phyloP scores from a whole-genome alignment of 2,797 vertebrate genomes.

The Xerus rutilus region DNA sequence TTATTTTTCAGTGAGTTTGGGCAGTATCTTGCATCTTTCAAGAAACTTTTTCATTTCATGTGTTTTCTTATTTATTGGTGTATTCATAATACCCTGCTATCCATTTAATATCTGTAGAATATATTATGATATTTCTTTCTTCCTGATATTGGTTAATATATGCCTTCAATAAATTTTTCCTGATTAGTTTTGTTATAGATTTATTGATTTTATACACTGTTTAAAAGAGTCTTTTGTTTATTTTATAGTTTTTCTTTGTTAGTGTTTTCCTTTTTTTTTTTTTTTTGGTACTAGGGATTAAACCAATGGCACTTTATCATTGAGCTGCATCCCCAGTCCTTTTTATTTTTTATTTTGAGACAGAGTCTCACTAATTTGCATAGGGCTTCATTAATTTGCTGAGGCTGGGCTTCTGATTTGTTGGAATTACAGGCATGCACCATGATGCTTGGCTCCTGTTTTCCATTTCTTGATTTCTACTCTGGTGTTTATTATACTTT shows the following conservation, averaged over 20 bases:
- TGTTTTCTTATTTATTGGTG: not conserved
- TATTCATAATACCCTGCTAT: not conserved
- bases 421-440: no score
- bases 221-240: not conserved
- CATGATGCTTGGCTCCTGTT: not conserved
- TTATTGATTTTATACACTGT: not conserved
- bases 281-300: not conserved
- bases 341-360: no score
- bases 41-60: not conserved
- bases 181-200: not conserved
- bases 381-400: no score
- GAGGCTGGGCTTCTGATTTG: no score
- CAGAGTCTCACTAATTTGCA: no score
- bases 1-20: not conserved
- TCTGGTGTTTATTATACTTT: not conserved
- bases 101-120: not conserved
- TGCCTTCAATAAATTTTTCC: not conserved
- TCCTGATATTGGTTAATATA: not conserved
- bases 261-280: not conserved
- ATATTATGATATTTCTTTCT: not conserved
- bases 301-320: no score
- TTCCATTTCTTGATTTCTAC: not conserved
- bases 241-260: not conserved
- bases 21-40: not conserved
- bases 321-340: no score